These are phyloP conservation scores for Pteria penguin DNA, from an alignment of 2,888 invertebrate genomes.

Conservation along the genomic window DNA sequence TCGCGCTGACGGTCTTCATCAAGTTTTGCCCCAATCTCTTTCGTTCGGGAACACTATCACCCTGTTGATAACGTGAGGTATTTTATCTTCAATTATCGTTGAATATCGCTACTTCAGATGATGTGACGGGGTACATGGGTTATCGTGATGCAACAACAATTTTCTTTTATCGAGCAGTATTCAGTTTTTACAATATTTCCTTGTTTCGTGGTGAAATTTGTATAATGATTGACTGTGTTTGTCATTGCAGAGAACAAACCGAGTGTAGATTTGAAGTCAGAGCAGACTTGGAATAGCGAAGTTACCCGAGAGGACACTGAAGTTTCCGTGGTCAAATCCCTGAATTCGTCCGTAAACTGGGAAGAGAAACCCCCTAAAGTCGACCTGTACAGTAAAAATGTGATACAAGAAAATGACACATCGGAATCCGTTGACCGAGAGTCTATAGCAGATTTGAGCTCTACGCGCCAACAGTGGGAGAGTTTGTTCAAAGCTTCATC, in stretches of 20 bases:
- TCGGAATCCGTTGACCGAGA: slow-evolving; percentile 69
- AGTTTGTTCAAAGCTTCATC: slow-evolving; percentile 35
- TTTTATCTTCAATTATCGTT: too few species aligned
- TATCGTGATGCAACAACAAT: too few species aligned
- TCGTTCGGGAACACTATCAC: too few species aligned
- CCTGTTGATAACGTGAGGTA: too few species aligned
- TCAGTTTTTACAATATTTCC: too few species aligned
- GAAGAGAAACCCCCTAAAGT: slow-evolving; percentile 64
- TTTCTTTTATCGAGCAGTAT: too few species aligned
- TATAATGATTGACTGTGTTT: too few species aligned
- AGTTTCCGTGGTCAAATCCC: not conserved
- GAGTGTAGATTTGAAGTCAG: not conserved
- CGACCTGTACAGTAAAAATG: slow-evolving; percentile 70
- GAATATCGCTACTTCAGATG: too few species aligned
- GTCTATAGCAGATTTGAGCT: slow-evolving; percentile 70
- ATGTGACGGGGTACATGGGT: too few species aligned
- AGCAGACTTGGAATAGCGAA: not conserved
- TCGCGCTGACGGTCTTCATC: too few species aligned
- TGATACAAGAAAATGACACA: slow-evolving; percentile 65
- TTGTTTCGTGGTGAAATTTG: too few species aligned
- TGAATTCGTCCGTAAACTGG: slow-evolving; percentile 41
- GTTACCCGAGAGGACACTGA: not conserved
- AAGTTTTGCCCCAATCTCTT: too few species aligned
- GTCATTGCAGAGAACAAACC: not conserved
- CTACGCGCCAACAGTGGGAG: slow-evolving; percentile 72